Percentiles rank a stretch among this genome's conserved stretches.
Conservation (phyloP, 1,140 invertebrate species). For the Cyphomyrmex costatus region DNA sequence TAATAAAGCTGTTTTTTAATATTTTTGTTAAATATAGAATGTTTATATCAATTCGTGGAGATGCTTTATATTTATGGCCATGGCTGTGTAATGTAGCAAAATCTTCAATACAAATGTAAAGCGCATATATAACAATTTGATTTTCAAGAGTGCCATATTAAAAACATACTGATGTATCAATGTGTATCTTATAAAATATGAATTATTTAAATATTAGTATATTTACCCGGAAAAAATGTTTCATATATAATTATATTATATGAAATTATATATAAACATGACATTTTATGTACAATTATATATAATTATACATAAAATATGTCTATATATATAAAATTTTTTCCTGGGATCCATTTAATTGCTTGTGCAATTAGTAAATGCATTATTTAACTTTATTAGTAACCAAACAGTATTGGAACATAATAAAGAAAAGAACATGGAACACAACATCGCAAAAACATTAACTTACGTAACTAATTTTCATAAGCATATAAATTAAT, state of each 20-base stretch:
- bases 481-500: constrained; percentile 19
- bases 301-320: no score
- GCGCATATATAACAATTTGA: constrained; percentile 65
- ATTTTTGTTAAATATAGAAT: no score
- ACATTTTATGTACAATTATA: no score
- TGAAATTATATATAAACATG: no score
- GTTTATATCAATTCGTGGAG: no score
- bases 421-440: background rate
- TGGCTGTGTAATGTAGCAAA: constrained; percentile 75
- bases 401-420: constrained; percentile 17
- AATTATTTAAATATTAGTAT: constrained; percentile 12
- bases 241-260: no score
- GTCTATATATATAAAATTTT: no score
- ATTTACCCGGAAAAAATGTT: no score
- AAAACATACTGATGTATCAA: constrained; percentile 30
- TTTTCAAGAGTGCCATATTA: constrained; percentile 24
- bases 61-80: no score
- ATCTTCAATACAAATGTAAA: constrained; percentile 76
- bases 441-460: background rate
- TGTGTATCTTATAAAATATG: constrained; percentile 47
- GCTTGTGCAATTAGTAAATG: constrained; percentile 53
- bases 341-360: constrained; percentile 12
- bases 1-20: no score
- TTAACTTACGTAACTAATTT: background rate
- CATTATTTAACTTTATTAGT: constrained; percentile 28